phyloP scores from a whole-genome alignment of 2,113 vertebrate genomes.

The Ellobius talpinus region DNA sequence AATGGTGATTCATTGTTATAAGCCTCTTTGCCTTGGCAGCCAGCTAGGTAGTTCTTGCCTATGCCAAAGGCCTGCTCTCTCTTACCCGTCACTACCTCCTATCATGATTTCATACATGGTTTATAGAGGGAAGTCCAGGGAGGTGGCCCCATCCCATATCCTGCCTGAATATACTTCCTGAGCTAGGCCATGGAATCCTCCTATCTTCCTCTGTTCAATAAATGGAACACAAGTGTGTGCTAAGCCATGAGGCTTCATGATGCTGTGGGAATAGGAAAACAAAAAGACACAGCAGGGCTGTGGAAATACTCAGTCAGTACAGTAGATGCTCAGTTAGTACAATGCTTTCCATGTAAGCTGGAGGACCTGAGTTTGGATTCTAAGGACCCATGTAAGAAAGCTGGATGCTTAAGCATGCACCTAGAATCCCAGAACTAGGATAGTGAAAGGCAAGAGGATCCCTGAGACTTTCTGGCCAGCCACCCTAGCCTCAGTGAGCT shows the following conservation, averaged over 20 bases:
- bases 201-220: not conserved
- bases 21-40: not conserved
- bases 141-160: not conserved
- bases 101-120: not conserved
- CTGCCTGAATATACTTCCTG: not conserved
- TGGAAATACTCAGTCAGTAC: not conserved
- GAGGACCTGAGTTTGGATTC: not conserved
- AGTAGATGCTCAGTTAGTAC: not conserved
- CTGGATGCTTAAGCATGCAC: too few relatives aligned
- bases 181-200: not conserved
- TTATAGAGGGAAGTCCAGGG: not conserved
- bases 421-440: too few relatives aligned
- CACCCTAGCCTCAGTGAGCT: not conserved
- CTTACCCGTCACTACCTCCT: not conserved
- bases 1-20: not conserved
- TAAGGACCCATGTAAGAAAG: not conserved
- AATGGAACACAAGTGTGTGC: not conserved
- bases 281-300: not conserved
- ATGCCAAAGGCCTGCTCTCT: fast-evolving
- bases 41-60: not conserved
- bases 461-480: not conserved
- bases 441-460: too few relatives aligned
- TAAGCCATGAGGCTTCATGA: not conserved
- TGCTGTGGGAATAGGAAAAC: not conserved
- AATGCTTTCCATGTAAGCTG: not conserved